These are phyloP conservation scores for Tetropium fuscum DNA, from an alignment of 2,888 invertebrate genomes.

Conservation along the genomic window DNA sequence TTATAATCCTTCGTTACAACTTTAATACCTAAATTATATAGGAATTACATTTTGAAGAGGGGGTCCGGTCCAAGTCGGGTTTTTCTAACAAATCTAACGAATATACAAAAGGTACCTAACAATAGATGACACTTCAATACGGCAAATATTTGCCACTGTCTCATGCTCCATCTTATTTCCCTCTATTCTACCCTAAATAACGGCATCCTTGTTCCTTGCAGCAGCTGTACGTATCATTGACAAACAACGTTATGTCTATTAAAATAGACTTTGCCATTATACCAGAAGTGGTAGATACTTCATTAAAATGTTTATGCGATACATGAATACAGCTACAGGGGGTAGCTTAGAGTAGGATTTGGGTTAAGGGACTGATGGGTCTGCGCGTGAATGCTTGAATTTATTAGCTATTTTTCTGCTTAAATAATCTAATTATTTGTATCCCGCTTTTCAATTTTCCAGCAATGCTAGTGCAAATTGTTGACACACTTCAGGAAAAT, in stretches of 20 bases:
- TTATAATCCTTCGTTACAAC: slow-evolving; percentile 42
- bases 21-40: slow-evolving; percentile 54
- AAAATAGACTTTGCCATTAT: slow-evolving; percentile 64
- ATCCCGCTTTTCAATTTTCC: no score
- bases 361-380: slow-evolving; percentile 44
- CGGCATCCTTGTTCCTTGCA: slow-evolving; percentile 49
- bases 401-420: no score
- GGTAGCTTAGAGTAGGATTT: slow-evolving; percentile 51
- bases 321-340: slow-evolving; percentile 60
- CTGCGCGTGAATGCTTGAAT: slow-evolving; percentile 43
- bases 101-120: slow-evolving; percentile 61
- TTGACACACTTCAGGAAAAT: no score
- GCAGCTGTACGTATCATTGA: slow-evolving; percentile 63
- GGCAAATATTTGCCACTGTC: slow-evolving; percentile 64
- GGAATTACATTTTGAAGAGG: slow-evolving; percentile 52
- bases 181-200: slow-evolving; percentile 36
- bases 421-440: no score
- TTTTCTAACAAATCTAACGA: slow-evolving; percentile 63
- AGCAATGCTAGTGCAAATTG: no score
- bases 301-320: slow-evolving; percentile 66
- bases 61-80: slow-evolving; percentile 41
- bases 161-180: slow-evolving; percentile 50
- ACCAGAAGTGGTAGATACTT: slow-evolving; percentile 64
- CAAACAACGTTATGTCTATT: slow-evolving; percentile 64
- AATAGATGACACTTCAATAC: slow-evolving; percentile 67